Percentiles rank a stretch among this genome's conserved stretches.
These are phyloP conservation scores for Macrobrachium rosenbergii DNA, from an alignment of 1,140 invertebrate genomes.

Conservation along the genomic window DNA sequence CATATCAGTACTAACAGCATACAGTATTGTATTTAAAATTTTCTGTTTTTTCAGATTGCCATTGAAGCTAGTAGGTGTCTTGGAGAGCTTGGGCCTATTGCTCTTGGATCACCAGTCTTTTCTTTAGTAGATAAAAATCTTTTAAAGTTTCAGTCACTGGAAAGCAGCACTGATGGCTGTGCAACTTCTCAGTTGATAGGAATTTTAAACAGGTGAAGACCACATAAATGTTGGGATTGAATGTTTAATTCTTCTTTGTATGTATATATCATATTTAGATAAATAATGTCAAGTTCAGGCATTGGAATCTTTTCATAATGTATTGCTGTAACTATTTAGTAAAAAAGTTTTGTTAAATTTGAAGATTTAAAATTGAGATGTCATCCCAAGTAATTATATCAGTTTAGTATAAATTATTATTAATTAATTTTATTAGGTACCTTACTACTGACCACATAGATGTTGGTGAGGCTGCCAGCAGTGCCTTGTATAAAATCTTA, in stretches of 20 bases:
- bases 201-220: slow-evolving; percentile 19
- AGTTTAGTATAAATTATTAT: too few relatives aligned
- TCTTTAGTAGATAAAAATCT: slow-evolving; percentile 11
- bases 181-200: not conserved
- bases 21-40: too few relatives aligned
- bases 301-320: too few relatives aligned
- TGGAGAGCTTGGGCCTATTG: slow-evolving; percentile 40
- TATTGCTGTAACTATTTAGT: too few relatives aligned
- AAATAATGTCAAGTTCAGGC: not conserved
- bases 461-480: slow-evolving; percentile 21
- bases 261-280: not conserved
- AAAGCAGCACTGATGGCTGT: not conserved
- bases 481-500: slow-evolving; percentile 8
- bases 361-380: not conserved
- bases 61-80: slow-evolving; percentile 40
- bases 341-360: too few relatives aligned
- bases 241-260: not conserved
- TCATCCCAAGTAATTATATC: not conserved
- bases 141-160: not conserved
- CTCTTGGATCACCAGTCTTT: slow-evolving; percentile 27
- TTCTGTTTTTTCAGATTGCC: slow-evolving; percentile 8
- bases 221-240: too few relatives aligned
- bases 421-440: not conserved
- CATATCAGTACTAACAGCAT: too few relatives aligned
- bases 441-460: slow-evolving; percentile 12